Percentiles rank a stretch among this genome's conserved stretches.
These are phyloP conservation scores for Aplidium turbinatum DNA, from an alignment of 23 tunicate genomes.

Conservation along the genomic window DNA sequence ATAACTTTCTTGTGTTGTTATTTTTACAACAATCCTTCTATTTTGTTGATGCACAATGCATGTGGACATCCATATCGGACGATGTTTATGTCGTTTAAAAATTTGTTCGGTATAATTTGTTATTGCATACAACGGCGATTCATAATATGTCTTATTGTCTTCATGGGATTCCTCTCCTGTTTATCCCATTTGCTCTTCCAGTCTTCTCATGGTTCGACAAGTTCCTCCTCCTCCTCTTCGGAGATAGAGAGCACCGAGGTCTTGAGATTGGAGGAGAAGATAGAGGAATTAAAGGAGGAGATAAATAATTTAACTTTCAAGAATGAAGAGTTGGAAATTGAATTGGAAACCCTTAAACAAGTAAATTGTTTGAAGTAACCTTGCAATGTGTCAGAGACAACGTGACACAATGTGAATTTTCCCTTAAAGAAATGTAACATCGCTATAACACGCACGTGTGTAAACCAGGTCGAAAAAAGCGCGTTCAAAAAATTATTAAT, in stretches of 20 bases:
- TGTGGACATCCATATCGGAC: too few species aligned
- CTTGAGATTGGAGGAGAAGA: slow-evolving; percentile 35
- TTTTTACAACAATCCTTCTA: too few species aligned
- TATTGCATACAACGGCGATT: background rate
- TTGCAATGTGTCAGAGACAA: too few species aligned
- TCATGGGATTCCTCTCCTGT: background rate
- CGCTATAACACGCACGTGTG: too few species aligned
- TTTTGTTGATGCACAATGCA: too few species aligned
- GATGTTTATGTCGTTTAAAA: too few species aligned
- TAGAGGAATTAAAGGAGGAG: slow-evolving; percentile 46
- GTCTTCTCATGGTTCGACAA: too few species aligned
- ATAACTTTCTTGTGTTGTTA: too few species aligned
- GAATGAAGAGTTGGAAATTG: slow-evolving; percentile 62
- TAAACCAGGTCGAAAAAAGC: too few species aligned
- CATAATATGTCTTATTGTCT: background rate
- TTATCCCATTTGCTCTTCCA: background rate
- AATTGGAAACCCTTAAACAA: slow-evolving; percentile 37
- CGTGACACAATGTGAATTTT: too few species aligned
- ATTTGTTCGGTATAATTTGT: background rate
- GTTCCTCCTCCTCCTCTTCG: background rate
- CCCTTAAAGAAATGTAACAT: too few species aligned
- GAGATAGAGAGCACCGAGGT: slow-evolving; percentile 34
- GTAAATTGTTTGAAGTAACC: slow-evolving; percentile 9
- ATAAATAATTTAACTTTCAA: slow-evolving; percentile 55
- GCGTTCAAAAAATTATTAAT: too few species aligned